Evolutionary conservation across 2,797 vertebrate species (phyloP), one percentile per base, ranked within the genome.

Genomic region (Myotis pilosus): DNA sequence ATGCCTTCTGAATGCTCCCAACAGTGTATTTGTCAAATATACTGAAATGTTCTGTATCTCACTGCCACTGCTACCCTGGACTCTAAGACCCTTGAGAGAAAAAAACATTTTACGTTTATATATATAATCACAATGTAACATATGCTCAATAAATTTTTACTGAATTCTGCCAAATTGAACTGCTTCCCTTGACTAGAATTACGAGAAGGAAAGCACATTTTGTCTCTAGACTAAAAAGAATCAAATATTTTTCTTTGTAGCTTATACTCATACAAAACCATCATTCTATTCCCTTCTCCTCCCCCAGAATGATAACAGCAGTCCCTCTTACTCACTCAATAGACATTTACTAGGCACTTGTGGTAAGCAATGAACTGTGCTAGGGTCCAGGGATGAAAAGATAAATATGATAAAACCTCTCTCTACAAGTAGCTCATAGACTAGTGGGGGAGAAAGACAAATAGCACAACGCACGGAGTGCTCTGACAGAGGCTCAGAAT

Each of bases 321-420:
- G 85, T 91, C 16, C 17, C 71, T 96, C 55, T 68, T 69, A 86
- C 88, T 90, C 81, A 57, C 64, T 96, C 71, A 13, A 55, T 25
- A 51, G 88, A 76, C 85, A 87, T 89, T 96, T 93, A 93, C 71
- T 89, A 87, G 87, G 44, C 90, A 91, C 36, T 86, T 83, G 69
- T 72, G 92, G 51, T 51, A 72, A 64, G 82, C 36, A 87, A 78
- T 81, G 66, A 93, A 68, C 85, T 75, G 8, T 69, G 49, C 11
- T 53, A 53, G 51, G 55, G 41, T 89, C 69, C 38, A 38, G 79
- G 25, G 85, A 93, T 68, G 30, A 69, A 82, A 88, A 86, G 84
- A 95, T 38, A 87, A 94, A 95, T 81, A 64, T 33, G 15, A 87
- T 76, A 87, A 89, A 91, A 89, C 72, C 57, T 89, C 64, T 72